phyloP scores from a whole-genome alignment of 37 sponge, comb jelly and placozoan genomes.

The Diacarnus erythraeanus region DNA sequence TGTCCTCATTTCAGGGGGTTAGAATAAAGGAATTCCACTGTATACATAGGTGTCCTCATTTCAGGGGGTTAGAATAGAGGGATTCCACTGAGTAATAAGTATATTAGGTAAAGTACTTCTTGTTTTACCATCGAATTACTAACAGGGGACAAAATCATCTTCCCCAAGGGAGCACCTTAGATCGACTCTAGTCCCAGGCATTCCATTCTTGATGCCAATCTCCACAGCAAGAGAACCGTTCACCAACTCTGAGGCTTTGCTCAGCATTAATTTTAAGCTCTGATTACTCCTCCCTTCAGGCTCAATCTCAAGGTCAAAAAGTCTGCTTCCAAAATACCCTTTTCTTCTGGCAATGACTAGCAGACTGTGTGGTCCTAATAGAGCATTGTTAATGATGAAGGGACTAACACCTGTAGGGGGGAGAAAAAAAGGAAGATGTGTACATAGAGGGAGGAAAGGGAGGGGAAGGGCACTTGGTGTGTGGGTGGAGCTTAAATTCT shows the following conservation, averaged over 20 bases:
- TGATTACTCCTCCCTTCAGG: background rate
- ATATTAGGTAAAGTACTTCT: too few species aligned
- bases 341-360: constrained; percentile 19
- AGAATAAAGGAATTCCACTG: too few species aligned
- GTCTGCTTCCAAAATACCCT: background rate
- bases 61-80: too few species aligned
- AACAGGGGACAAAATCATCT: constrained; percentile 14
- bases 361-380: background rate
- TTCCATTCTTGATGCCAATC: background rate
- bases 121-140: constrained; percentile 15
- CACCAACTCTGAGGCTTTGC: background rate
- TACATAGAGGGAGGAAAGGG: too few species aligned
- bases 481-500: too few species aligned
- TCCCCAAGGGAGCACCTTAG: constrained; percentile 26
- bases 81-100: too few species aligned
- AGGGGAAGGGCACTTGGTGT: too few species aligned
- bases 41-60: too few species aligned
- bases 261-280: background rate
- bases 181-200: background rate
- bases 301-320: background rate
- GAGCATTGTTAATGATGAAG: constrained; percentile 9
- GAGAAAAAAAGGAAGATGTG: background rate
- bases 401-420: constrained; percentile 28
- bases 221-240: background rate
- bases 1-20: too few species aligned